A percentile compares a stretch with the other conserved stretches of the same genome.
Conservation (phyloP, 1,140 invertebrate species). For the Drosophila lacteicornis region DNA sequence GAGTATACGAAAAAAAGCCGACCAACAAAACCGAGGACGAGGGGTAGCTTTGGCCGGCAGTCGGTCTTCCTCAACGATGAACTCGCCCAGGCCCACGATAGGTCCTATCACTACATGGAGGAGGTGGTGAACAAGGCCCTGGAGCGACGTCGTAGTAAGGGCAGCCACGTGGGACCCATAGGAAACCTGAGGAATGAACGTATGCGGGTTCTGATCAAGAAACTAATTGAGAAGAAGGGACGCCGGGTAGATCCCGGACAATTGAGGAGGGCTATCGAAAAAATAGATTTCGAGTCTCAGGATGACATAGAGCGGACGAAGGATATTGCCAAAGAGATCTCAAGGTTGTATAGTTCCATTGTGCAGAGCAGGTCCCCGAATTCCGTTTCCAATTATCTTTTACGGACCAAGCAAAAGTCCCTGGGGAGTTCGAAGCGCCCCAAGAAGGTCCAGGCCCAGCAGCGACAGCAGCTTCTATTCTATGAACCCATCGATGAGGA, state of each 20-base stretch:
- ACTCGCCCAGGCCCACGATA: slow-evolving; percentile 2
- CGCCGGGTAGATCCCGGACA: neutral
- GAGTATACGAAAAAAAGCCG: fast-evolving
- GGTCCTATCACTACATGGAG: neutral
- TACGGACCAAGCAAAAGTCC: neutral
- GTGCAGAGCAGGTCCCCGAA: neutral
- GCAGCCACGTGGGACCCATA: slow-evolving; percentile 3
- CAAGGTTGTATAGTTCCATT: neutral
- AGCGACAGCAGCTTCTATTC: too few species aligned
- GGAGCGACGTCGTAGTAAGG: neutral
- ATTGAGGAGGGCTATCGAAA: neutral
- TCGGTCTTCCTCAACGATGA: slow-evolving; percentile 18
- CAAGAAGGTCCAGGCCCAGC: neutral
- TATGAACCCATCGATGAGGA: too few species aligned
- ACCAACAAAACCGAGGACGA: too few species aligned
- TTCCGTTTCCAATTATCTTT: neutral
- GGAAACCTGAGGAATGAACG: neutral
- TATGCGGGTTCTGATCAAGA: neutral
- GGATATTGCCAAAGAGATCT: neutral
- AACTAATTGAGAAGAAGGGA: neutral
- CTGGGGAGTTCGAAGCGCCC: neutral
- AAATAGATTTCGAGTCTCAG: neutral
- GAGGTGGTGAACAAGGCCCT: neutral
- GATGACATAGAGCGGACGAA: neutral
- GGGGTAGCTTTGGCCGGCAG: neutral